Conservation (phyloP, 2,113 vertebrate genomes). For the Cololabis saira region DNA sequence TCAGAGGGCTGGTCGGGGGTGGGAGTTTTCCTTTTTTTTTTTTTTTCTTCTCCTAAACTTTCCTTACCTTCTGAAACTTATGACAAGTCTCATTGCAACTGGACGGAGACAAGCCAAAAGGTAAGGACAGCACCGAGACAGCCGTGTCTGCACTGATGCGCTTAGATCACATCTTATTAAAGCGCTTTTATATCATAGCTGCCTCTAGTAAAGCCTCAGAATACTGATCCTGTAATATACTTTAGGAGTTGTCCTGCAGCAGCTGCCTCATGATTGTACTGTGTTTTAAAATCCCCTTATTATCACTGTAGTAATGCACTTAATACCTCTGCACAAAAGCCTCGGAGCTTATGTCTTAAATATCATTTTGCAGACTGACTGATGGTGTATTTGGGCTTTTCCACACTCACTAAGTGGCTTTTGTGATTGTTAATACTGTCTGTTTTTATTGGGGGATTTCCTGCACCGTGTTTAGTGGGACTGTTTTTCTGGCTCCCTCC, state of each 20-base stretch:
- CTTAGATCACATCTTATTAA: constrained; percentile 24
- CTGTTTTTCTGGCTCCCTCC: neutral
- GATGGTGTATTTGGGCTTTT: neutral
- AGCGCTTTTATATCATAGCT: neutral
- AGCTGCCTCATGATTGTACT: neutral
- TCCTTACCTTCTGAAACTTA: constrained; percentile 61
- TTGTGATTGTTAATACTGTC: neutral
- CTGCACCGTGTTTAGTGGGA: neutral
- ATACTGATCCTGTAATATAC: neutral
- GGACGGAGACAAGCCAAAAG: constrained; percentile 47
- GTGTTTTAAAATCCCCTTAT: too few relatives aligned
- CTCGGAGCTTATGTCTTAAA: too few relatives aligned
- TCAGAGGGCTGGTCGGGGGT: neutral
- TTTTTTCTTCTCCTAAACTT: constrained; percentile 59
- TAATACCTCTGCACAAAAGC: too few relatives aligned
- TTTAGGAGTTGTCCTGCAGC: neutral
- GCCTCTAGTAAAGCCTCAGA: too few relatives aligned
- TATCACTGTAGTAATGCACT: too few relatives aligned
- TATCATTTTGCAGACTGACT: neutral
- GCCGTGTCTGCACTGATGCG: neutral
- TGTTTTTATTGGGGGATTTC: neutral
- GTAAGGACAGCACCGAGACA: constrained; percentile 52
- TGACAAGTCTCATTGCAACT: constrained; percentile 56
- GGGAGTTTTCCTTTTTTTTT: constrained; percentile 29
- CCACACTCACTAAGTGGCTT: neutral